Conservation (phyloP, 37 sponge, comb jelly and placozoan species). For the Halichondria panicea region DNA sequence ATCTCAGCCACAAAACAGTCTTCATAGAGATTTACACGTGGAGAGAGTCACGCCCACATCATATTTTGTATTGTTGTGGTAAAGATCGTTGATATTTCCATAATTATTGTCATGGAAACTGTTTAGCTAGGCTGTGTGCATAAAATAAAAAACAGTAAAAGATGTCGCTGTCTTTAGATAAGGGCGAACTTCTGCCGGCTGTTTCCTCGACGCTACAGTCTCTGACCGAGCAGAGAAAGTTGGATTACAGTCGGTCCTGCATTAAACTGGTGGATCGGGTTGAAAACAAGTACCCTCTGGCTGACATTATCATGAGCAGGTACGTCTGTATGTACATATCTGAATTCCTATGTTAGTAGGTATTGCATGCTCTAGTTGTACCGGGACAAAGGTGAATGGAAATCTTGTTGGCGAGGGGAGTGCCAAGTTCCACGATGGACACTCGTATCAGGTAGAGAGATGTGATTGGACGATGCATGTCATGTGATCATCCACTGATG, state of each 20-base stretch:
- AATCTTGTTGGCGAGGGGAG: slow-evolving; percentile 28
- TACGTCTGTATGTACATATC: neutral
- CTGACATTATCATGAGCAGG: slow-evolving; percentile 27
- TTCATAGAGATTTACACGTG: too few relatives aligned
- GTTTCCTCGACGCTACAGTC: slow-evolving; percentile 1
- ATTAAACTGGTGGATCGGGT: neutral
- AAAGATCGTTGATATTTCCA: neutral
- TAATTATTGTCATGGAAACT: too few relatives aligned
- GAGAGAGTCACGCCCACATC: too few relatives aligned
- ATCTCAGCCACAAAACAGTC: too few relatives aligned
- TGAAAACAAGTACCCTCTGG: slow-evolving; percentile 18
- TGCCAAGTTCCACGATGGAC: slow-evolving; percentile 49
- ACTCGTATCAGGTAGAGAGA: slow-evolving; percentile 36
- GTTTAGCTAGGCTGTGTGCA: too few relatives aligned
- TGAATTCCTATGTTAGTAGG: neutral
- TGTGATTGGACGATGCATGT: neutral
- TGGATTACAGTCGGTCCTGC: slow-evolving; percentile 20
- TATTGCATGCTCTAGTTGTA: slow-evolving; percentile 1
- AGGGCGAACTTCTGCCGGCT: neutral
- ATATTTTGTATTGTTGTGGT: neutral
- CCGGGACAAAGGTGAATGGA: slow-evolving; percentile 27
- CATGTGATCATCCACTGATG: neutral
- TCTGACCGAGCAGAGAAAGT: slow-evolving; percentile 1
- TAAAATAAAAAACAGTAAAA: too few relatives aligned
- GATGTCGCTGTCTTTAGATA: neutral